Percentiles rank a stretch among this genome's conserved stretches.
These are phyloP conservation scores for Labia minor DNA, from an alignment of 2,888 invertebrate species.

Conservation along the genomic window DNA sequence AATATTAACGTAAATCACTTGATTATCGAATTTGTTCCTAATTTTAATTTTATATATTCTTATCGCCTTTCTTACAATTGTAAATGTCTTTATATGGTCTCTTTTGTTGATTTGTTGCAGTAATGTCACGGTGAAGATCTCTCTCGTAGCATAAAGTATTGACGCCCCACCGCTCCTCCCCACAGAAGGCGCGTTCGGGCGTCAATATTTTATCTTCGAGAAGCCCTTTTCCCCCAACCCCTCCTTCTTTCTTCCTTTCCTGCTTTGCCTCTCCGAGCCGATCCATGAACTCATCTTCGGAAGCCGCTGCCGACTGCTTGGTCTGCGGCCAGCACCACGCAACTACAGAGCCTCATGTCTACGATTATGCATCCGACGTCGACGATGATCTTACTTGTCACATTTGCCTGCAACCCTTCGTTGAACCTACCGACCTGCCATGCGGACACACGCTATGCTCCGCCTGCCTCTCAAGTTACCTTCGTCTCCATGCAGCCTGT, in stretches of 20 bases:
- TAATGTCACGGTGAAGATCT: not conserved
- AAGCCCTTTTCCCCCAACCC: not conserved
- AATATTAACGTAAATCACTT: no score
- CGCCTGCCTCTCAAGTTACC: slow-evolving; percentile 31
- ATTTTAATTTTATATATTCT: no score
- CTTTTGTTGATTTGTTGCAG: not conserved
- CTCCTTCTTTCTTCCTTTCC: not conserved
- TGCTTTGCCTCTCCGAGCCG: not conserved
- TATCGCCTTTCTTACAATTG: no score
- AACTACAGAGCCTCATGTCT: slow-evolving; percentile 34
- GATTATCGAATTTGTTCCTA: no score
- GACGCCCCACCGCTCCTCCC: not conserved
- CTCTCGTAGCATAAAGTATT: not conserved
- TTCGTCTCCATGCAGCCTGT: slow-evolving; percentile 37
- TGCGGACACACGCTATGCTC: slow-evolving; percentile 41
- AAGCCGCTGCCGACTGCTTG: slow-evolving; percentile 25
- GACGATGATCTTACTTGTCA: slow-evolving; percentile 39
- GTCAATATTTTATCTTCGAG: not conserved
- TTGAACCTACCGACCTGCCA: slow-evolving; percentile 39
- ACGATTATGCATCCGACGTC: slow-evolving; percentile 37
- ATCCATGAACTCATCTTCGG: not conserved
- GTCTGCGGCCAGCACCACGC: slow-evolving; percentile 30
- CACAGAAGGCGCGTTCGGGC: not conserved
- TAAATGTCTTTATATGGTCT: no score
- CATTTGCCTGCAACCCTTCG: slow-evolving; percentile 39